Percentiles rank a stretch among this genome's conserved stretches.
phyloP scores from a whole-genome alignment of 2,797 vertebrate genomes.

The Myotis planiceps region DNA sequence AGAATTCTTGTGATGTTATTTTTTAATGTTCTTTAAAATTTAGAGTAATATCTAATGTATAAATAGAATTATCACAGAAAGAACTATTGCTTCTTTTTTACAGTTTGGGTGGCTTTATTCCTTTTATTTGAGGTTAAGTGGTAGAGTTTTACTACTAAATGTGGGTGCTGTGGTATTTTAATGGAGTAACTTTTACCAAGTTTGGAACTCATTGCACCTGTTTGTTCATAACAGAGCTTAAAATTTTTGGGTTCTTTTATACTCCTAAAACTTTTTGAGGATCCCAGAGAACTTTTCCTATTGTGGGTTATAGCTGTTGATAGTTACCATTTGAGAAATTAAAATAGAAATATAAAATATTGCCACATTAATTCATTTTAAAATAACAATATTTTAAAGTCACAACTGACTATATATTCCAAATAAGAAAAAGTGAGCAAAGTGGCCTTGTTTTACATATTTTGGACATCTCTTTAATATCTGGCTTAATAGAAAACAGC shows the following conservation, averaged over 20 bases:
- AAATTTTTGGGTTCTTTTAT: neutral
- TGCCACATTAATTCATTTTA: neutral
- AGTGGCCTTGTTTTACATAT: neutral
- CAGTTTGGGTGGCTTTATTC: neutral
- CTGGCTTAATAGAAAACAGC: neutral
- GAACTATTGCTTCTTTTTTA: neutral
- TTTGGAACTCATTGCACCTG: neutral
- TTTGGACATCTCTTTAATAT: neutral
- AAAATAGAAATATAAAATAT: neutral
- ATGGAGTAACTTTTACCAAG: neutral
- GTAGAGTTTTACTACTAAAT: neutral
- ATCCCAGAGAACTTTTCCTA: neutral
- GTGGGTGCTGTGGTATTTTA: neutral
- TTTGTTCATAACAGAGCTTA: neutral
- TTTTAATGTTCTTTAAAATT: slow-evolving; percentile 12
- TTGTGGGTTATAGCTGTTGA: neutral
- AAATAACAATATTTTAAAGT: slow-evolving; percentile 31
- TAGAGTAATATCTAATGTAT: neutral
- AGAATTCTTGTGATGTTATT: neutral
- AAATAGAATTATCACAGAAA: neutral
- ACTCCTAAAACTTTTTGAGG: neutral
- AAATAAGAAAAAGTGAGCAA: neutral
- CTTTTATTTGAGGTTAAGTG: neutral
- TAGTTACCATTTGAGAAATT: neutral
- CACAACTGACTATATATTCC: neutral